Conservation (phyloP, 2,888 invertebrate species). For the Hydrotaea cyrtoneurina region DNA sequence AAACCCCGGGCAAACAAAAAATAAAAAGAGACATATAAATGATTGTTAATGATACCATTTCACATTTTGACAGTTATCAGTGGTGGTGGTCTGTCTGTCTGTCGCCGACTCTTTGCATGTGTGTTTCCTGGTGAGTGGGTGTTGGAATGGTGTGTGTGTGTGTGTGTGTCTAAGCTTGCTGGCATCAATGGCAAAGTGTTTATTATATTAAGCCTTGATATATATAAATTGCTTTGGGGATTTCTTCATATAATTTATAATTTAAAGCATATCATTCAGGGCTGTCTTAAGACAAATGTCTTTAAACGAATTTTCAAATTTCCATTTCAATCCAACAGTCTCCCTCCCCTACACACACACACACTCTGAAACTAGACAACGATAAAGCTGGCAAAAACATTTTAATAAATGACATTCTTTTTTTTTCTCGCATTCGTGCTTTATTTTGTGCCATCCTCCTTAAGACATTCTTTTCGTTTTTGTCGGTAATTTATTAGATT, state of each 20-base stretch:
- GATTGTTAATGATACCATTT: slow-evolving; percentile 59
- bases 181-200: slow-evolving; percentile 34
- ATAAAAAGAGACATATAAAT: slow-evolving; percentile 4
- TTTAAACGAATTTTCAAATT: slow-evolving; percentile 30
- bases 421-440: background rate
- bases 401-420: slow-evolving; percentile 53
- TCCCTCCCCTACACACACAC: background rate
- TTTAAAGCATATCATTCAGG: slow-evolving; percentile 24
- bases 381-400: slow-evolving; percentile 1
- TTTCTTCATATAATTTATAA: slow-evolving; percentile 27
- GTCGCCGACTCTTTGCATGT: background rate
- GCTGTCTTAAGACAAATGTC: slow-evolving; percentile 10
- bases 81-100: slow-evolving; percentile 55
- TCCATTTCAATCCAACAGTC: background rate
- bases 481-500: slow-evolving; percentile 50
- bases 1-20: background rate
- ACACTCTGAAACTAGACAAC: background rate
- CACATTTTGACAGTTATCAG: slow-evolving; percentile 67
- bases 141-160: no score
- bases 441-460: background rate
- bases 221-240: slow-evolving; percentile 59
- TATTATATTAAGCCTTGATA: slow-evolving; percentile 38
- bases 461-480: slow-evolving; percentile 17
- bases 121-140: background rate
- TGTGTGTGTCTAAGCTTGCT: no score